phyloP scores from a whole-genome alignment of 2,888 invertebrate genomes.

The Ametastegia equiseti region DNA sequence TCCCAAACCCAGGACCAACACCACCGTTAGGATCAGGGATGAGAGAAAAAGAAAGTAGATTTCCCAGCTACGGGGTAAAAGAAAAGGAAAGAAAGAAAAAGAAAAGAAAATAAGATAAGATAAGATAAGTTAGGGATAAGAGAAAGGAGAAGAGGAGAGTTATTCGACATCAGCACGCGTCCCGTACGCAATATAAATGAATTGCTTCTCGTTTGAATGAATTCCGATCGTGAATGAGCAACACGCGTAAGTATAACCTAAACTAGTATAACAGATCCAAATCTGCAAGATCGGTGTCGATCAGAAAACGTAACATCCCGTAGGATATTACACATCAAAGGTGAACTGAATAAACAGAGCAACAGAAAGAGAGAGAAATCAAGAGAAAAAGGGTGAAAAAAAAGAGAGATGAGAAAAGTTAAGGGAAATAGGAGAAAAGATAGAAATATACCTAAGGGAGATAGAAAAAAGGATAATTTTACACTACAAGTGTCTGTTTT shows the following conservation, averaged over 20 bases:
- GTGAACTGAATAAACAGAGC: too few species aligned
- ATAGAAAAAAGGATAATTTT: background rate
- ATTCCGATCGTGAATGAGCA: conserved; percentile 26
- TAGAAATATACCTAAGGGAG: background rate
- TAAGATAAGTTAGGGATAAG: background rate
- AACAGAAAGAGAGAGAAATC: background rate
- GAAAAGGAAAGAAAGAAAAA: background rate
- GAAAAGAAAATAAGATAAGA: too few species aligned
- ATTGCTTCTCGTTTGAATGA: conserved; percentile 23
- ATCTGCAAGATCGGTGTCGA: too few species aligned
- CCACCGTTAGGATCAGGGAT: background rate
- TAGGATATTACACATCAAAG: too few species aligned
- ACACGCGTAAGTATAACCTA: background rate
- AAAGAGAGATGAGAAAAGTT: background rate
- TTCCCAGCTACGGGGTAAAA: background rate
- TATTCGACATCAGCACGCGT: conserved; percentile 25
- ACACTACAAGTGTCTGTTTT: too few species aligned
- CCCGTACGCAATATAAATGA: conserved; percentile 27
- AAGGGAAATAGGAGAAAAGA: background rate
- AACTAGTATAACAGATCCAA: too few species aligned
- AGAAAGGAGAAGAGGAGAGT: background rate
- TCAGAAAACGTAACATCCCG: background rate
- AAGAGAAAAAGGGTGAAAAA: background rate
- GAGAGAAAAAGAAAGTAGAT: background rate
- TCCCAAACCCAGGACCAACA: too few species aligned